These are phyloP conservation scores for Muscidifurax raptorellus DNA, from an alignment of 1,140 invertebrate genomes.

Conservation along the genomic window DNA sequence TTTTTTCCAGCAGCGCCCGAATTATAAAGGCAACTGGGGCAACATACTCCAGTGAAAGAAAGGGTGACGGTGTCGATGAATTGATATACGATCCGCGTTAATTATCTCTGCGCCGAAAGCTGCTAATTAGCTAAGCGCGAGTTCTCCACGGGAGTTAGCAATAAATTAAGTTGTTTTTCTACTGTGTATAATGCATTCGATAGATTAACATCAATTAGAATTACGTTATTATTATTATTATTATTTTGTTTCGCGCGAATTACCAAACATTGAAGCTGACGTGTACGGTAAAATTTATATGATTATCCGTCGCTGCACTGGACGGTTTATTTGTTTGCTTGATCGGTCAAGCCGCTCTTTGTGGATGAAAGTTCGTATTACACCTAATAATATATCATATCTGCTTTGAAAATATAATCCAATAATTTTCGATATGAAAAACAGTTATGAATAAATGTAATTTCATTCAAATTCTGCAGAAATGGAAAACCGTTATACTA, in stretches of 20 bases:
- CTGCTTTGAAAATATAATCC: no score
- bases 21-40: constrained; percentile 20
- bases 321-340: not conserved
- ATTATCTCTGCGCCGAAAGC: not conserved
- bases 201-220: no score
- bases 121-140: not conserved
- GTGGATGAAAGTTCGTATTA: no score
- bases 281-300: not conserved
- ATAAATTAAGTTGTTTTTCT: not conserved
- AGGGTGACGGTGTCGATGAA: not conserved
- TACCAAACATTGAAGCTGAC: not conserved
- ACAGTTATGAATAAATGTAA: no score
- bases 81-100: not conserved
- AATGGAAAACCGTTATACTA: no score
- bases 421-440: no score
- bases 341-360: no score
- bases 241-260: not conserved
- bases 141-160: not conserved
- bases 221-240: not conserved
- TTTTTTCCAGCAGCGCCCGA: constrained; percentile 41
- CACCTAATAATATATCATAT: no score
- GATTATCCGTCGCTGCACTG: not conserved
- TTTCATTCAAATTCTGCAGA: no score
- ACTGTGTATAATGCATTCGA: no score
- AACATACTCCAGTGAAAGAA: not conserved